Evolutionary conservation across 1,140 invertebrate species (phyloP).

Genomic region (Listronotus oregonensis): DNA sequence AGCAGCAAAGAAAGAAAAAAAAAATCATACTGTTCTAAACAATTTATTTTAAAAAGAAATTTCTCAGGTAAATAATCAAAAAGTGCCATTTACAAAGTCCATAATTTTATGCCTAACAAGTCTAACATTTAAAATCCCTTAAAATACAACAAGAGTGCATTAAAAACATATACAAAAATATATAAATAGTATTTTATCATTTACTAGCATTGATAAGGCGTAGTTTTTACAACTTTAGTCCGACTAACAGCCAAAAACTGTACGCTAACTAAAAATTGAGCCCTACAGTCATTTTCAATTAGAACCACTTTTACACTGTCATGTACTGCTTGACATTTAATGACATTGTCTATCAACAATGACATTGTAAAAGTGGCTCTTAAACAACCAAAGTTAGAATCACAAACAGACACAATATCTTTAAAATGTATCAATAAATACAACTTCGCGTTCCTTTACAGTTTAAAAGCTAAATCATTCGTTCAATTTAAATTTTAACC

Average conservation of each 20-base stretch:
- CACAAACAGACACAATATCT: background rate
- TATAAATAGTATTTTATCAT: constrained; percentile 18
- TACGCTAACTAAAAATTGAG: no score
- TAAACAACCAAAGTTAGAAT: background rate
- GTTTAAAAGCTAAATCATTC: no score
- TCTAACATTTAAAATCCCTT: constrained; percentile 22
- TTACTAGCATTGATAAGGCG: constrained; percentile 7
- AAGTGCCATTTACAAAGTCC: constrained; percentile 22
- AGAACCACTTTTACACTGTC: no score
- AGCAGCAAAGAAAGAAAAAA: no score
- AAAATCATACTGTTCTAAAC: no score
- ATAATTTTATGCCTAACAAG: constrained; percentile 11
- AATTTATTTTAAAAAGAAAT: no score
- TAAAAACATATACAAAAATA: constrained; percentile 37
- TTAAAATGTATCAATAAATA: constrained; percentile 10
- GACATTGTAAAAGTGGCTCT: no score
- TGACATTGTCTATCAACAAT: no score
- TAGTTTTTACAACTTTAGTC: background rate
- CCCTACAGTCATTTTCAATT: no score
- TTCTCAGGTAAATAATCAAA: constrained; percentile 14
- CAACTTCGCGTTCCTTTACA: constrained; percentile 3
- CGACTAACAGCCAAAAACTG: no score
- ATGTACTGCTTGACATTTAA: no score
- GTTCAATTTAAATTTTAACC: constrained; percentile 1
- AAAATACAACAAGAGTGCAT: constrained; percentile 20